Evolutionary conservation across 2,888 invertebrate genomes (phyloP).

Genomic region (Dynastes grantii): DNA sequence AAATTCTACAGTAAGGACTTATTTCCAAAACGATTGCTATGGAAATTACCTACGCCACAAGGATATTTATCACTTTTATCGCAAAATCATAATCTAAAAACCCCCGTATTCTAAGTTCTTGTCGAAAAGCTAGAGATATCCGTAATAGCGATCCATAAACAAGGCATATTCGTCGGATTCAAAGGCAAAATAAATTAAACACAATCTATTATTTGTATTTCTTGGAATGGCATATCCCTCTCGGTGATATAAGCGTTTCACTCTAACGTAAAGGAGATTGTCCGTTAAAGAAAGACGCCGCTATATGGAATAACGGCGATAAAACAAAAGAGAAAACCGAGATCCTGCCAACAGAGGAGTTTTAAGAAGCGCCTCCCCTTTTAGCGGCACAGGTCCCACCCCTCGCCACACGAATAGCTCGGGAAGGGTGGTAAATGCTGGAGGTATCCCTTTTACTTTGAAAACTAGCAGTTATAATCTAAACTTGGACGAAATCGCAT

Average conservation of each 20-base stretch:
- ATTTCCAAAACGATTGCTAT: too few relatives aligned
- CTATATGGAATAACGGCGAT: conserved; percentile 2
- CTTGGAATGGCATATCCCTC: neutral
- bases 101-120: neutral
- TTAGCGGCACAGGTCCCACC: conserved; percentile 52
- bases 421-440: conserved; percentile 15
- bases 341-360: conserved; percentile 51
- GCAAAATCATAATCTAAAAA: too few relatives aligned
- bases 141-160: conserved; percentile 12
- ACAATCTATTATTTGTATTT: conserved; percentile 20
- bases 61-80: too few relatives aligned
- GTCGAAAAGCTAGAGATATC: neutral
- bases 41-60: too few relatives aligned
- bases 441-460: conserved; percentile 36
- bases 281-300: neutral
- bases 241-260: neutral
- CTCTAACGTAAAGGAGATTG: too few relatives aligned
- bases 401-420: neutral
- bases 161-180: conserved; percentile 17
- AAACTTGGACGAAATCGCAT: conserved; percentile 25
- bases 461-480: conserved; percentile 49
- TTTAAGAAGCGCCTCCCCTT: conserved; percentile 61
- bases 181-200: conserved; percentile 31
- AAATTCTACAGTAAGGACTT: too few relatives aligned
- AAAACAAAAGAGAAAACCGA: conserved; percentile 40